Conservation (phyloP, 1,140 invertebrate species). For the Cherax destructor region DNA sequence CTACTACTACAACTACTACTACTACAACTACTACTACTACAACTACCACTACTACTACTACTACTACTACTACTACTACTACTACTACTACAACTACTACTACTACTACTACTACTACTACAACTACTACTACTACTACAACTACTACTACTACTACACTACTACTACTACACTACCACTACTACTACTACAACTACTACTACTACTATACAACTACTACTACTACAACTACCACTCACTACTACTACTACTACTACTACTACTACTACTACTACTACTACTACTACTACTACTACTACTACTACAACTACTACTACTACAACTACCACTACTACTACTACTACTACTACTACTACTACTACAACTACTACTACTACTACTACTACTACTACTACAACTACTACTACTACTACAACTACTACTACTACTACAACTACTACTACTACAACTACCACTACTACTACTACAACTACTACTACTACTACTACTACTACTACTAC, state of each 20-base stretch:
- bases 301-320: conserved; percentile 21
- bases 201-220: no score
- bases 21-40: no score
- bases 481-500: conserved; percentile 22
- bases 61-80: no score
- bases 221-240: no score
- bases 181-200: conserved; percentile 17
- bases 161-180: no score
- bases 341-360: conserved; percentile 28
- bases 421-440: conserved; percentile 22
- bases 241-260: conserved; percentile 22
- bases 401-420: conserved; percentile 24
- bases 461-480: conserved; percentile 21
- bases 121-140: no score
- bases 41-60: no score
- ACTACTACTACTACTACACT: no score
- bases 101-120: no score
- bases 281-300: conserved; percentile 25
- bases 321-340: conserved; percentile 14
- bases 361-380: conserved; percentile 20
- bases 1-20: no score
- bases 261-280: conserved; percentile 22
- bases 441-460: conserved; percentile 24
- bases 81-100: no score
- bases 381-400: conserved; percentile 23